Base-by-base conservation (phyloP, 2,797 vertebrate species). In the Pseudotriccus pelzelni region DNA sequence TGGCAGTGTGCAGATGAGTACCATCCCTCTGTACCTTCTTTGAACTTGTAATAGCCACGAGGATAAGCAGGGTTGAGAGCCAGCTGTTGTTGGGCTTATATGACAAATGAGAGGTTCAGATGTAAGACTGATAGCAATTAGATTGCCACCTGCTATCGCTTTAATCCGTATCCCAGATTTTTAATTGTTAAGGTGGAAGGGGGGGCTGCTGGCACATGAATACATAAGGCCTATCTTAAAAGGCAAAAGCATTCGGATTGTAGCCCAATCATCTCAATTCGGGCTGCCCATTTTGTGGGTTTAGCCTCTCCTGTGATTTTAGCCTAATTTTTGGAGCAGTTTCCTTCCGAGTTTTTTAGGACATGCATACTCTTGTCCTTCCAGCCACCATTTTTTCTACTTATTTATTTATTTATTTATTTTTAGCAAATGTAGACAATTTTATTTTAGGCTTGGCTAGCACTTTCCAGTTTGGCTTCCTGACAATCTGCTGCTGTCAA, bases 71-170 rank as follows among this genome's bases (percentile, higher is more conserved):
- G 56, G 72, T 44, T 82, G 94, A 92, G 95, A 93, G 93, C 90
- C 97, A 96, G 93, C 96, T 97, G 95, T 94, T 95, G 84, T 56
- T 60, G 77, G 73, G 89, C 84, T 95, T 86, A 74, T 87, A 72
- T 67, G 93, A 92, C 96, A 95, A 96, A 96, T 56, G 82, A 94
- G 95, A 84, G 82, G 81, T 95, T 96, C 78, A 96, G 84, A 95
- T 94, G 87, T 59, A 86, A 89, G 86, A 84, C 1, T 95, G 92
- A 96, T 96, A 90, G 89, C 92, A 96, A 97, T 97, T 97, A 97
- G 74, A 96, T 95, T 93, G 94, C 94, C 97, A 97, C 97, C 97
- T 97, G 96, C 96, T 94, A 93, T 88, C 11, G 32, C 97, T 96
- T 96, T 96, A 93, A 97, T 97, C 95, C 32, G 12, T 53, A 92